phyloP scores from a whole-genome alignment of 2,113 vertebrate genomes.

The Pteronura brasiliensis region DNA sequence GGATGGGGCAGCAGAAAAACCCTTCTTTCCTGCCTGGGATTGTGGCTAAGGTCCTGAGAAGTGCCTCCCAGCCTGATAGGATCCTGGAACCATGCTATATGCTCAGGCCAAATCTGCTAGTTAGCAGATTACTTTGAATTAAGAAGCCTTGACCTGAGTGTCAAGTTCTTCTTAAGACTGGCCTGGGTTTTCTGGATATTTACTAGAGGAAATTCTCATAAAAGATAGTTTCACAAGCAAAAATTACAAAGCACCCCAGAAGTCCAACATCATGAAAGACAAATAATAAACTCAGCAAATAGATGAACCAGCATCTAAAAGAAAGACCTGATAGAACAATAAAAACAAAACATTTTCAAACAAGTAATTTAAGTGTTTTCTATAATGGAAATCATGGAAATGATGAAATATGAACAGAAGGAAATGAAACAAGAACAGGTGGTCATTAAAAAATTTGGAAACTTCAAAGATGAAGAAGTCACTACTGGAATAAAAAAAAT shows the following conservation, averaged over 20 bases:
- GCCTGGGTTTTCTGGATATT: background rate
- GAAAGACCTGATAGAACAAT: slow-evolving; percentile 17
- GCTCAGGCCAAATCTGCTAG: background rate
- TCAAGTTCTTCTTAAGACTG: background rate
- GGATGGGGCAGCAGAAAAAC: background rate
- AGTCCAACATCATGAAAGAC: background rate
- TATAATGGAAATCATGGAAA: background rate
- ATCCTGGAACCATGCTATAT: background rate
- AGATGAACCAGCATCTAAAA: background rate
- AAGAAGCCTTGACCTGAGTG: background rate
- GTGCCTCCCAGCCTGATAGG: background rate
- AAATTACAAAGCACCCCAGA: background rate
- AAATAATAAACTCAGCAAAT: slow-evolving; percentile 30
- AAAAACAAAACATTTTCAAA: background rate
- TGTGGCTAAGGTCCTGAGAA: background rate
- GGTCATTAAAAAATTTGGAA: background rate
- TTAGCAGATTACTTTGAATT: background rate
- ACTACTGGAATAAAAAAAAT: background rate
- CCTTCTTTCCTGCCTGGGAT: background rate
- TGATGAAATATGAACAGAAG: background rate
- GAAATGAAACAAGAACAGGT: background rate
- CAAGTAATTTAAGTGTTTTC: slow-evolving; percentile 16
- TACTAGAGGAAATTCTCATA: background rate
- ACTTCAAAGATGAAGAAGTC: background rate
- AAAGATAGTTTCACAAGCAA: background rate